Percentiles rank a stretch among this genome's conserved stretches.
phyloP scores from a whole-genome alignment of 2,113 vertebrate genomes.

The Laticauda laticaudata region DNA sequence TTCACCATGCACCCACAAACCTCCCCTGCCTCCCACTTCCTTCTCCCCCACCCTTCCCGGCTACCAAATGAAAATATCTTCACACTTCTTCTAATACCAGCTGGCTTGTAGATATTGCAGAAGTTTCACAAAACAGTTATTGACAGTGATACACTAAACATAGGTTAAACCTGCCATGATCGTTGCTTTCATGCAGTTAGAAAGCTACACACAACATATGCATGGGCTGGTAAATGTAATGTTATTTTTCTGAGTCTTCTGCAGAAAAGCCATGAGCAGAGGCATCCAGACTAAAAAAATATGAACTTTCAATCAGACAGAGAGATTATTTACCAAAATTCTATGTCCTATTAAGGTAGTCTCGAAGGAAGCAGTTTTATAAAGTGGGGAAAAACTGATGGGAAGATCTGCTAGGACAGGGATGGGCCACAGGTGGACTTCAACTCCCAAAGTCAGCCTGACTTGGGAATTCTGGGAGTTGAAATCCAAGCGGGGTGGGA shows the following conservation, averaged over 20 bases:
- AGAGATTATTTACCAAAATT: background rate
- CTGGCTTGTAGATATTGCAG: constrained; percentile 67
- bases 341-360: background rate
- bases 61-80: constrained; percentile 53
- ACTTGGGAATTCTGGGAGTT: background rate
- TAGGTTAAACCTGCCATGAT: constrained; percentile 46
- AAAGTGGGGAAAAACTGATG: background rate
- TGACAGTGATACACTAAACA: constrained; percentile 64
- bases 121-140: constrained; percentile 50
- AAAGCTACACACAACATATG: background rate
- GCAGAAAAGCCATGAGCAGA: background rate
- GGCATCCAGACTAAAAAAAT: background rate
- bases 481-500: background rate
- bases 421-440: background rate
- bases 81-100: constrained; percentile 74
- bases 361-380: background rate
- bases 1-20: constrained; percentile 61
- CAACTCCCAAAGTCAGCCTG: background rate
- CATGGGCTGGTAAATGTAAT: background rate
- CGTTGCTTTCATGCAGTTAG: constrained; percentile 8
- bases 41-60: constrained; percentile 30
- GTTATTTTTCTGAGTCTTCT: accelerated
- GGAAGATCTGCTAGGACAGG: background rate
- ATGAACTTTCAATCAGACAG: background rate
- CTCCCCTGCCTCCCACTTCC: constrained; percentile 54